phyloP scores from a whole-genome alignment of 2,113 vertebrate species.

The Oceanites oceanicus region DNA sequence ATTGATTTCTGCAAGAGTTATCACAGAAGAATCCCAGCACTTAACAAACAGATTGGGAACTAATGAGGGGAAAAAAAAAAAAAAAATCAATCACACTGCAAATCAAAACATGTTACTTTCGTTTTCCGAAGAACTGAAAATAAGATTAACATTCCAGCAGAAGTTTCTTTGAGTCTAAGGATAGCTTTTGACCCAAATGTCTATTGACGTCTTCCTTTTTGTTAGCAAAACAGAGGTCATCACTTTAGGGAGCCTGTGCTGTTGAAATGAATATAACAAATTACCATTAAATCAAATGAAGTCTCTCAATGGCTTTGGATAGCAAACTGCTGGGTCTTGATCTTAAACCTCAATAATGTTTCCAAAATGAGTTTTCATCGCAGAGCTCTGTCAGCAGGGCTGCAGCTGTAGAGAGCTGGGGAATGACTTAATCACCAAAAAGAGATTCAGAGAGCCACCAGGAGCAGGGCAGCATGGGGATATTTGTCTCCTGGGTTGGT shows the following conservation, averaged over 20 bases:
- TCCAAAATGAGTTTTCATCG: not conserved
- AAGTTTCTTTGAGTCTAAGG: constrained; percentile 17
- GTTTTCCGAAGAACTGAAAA: constrained; percentile 9
- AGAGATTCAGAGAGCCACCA: not conserved
- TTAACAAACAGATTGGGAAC: constrained; percentile 13
- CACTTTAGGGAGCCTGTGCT: not conserved
- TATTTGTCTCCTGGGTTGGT: not conserved
- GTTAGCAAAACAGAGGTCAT: constrained; percentile 28
- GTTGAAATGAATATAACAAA: constrained; percentile 22
- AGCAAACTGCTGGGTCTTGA: constrained; percentile 23
- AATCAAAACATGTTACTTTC: not conserved
- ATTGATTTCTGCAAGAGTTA: constrained; percentile 2
- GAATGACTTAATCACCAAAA: not conserved
- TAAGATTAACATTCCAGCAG: constrained; percentile 23
- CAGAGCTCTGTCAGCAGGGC: not conserved
- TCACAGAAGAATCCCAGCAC: not conserved
- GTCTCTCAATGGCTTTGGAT: not conserved
- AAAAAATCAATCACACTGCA: not conserved
- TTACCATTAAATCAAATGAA: constrained; percentile 8
- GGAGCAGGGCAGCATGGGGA: not conserved
- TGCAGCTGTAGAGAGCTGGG: not conserved
- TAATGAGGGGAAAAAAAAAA: constrained; percentile 10
- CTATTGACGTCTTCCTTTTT: not conserved
- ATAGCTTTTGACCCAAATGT: constrained; percentile 14
- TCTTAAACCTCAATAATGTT: constrained; percentile 16